phyloP scores from a whole-genome alignment of 2,797 vertebrate genomes.

The Hypotaenidia okinawae region DNA sequence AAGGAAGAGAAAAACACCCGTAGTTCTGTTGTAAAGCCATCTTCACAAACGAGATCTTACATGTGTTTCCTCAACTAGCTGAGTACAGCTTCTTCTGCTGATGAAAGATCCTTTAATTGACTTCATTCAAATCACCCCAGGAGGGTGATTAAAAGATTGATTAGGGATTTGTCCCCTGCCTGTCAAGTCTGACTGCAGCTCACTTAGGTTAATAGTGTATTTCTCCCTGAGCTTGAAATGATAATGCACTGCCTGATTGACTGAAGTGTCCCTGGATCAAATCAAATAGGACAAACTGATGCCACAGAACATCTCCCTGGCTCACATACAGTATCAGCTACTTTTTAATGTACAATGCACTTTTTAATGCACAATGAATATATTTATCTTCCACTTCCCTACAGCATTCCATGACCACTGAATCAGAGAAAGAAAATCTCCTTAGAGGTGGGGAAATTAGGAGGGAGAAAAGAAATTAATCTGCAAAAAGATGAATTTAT shows the following conservation, averaged over 20 bases:
- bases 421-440: slow-evolving; percentile 22
- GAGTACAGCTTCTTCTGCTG: slow-evolving; percentile 32
- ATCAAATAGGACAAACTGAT: neutral
- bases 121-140: slow-evolving; percentile 62
- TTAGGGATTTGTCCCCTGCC: slow-evolving; percentile 53
- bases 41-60: neutral
- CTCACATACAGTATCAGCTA: neutral
- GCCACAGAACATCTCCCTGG: neutral
- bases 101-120: slow-evolving; percentile 56
- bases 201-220: slow-evolving; percentile 10
- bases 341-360: neutral
- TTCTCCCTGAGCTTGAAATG: slow-evolving; percentile 32
- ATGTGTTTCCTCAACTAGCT: neutral
- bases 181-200: slow-evolving; percentile 42
- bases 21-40: neutral
- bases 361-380: neutral
- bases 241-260: slow-evolving; percentile 42
- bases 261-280: slow-evolving; percentile 24
- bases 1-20: neutral
- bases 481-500: neutral
- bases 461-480: slow-evolving; percentile 3
- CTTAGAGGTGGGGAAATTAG: neutral
- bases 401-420: neutral
- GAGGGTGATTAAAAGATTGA: slow-evolving; percentile 69
- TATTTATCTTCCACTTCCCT: neutral